Base-by-base conservation (phyloP, 2,113 vertebrate species). In the Dasyornis broadbenti region DNA sequence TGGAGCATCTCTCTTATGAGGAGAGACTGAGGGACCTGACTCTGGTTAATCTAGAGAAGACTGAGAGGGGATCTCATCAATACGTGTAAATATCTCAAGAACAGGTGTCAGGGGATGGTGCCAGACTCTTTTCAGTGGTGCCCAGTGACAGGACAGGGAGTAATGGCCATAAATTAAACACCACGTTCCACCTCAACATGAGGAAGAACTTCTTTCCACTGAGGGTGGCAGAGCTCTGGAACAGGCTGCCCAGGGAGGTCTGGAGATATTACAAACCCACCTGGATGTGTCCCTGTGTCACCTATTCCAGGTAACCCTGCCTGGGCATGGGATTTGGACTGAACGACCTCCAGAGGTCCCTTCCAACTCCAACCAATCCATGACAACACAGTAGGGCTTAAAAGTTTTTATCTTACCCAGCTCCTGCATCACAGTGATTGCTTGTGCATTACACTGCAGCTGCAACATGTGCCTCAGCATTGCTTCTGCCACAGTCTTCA, bases 391-490 rank as follows among this genome's bases (percentile, higher is more conserved):
- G 4, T 7, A 72, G 5, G n/a, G 17, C 27, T 64, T 44, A 42
- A 7, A 27, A 24, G 20, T 5, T 70, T 60, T 70, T 13, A 15
- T 85, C 97, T 97, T 92, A 98, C 98, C 98, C 8, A 87, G 86
- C 3, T 98, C 98, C 56, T 97, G 98, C 68, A 99, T 92, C 17
- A 86, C 64, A 24, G 97, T 96, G 88, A 99, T 92, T 0, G 99
- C 99, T 96, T 99, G 99, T 13, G 99, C 98, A 6, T 99, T 99
- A 78, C 99, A 99, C 15, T 98, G 98, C 21, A 99, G 98, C 96
- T 99, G 99, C 78, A 99, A 89, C 91, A 99, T 7, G 42, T 99
- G 99, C 61, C 98, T 98, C 92, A 99, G 97, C 96, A 98, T 98
- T 5, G 98, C 98, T 94, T 98, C 98, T 96, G 98, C 99, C 96